Base-by-base conservation (phyloP, 1,140 invertebrate genomes). In the Scylla paramamosain region DNA sequence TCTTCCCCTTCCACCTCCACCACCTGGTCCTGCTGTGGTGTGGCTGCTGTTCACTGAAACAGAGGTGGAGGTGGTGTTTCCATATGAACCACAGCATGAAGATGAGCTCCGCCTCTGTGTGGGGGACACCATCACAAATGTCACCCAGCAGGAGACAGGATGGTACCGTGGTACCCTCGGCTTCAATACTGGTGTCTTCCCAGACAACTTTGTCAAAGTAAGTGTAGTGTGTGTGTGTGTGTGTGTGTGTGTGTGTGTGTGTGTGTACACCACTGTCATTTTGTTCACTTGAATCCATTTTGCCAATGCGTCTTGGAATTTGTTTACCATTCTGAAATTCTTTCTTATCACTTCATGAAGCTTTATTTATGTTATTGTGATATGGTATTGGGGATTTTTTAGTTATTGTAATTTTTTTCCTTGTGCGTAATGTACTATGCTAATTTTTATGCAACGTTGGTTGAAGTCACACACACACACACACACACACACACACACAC, bases 91-190 rank as follows among this genome's bases (percentile, higher is more conserved):
- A 16, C 98, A 98, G 96, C 99, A 99, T 97, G 98, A 99, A 25
- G 99, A 99, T 97, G 99, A 99, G 97, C 97, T 99, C 95, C 67
- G 93, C 29, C 90, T 96, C n/a, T 29, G 45, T 12, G 95, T 95
- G 12, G 99, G 99, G 94, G 99, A 99, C 97, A 97, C 99, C 48
- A 98, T 99, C 95, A 98, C 98, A 95, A 98, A 98, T 96, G 98
- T 99, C 86, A 98, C 98, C 96, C 98, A 98, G 91, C 98, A 99
- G 96, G 97, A 98, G 88, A 99, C 98, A 48, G 99, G 99, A 93
- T 99, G 99, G 99, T 99, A 99, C 98, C 98, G 99, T 97, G 99
- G 99, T 7, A 98, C 98, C n/a, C 97, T 99, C 31, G 97, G 98
- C 96, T 98, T 98, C 87, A 98, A 98, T 96, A 98, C 98, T 93